These are phyloP conservation scores for Butorides virescens DNA, from an alignment of 2,113 vertebrate genomes.

Conservation along the genomic window DNA sequence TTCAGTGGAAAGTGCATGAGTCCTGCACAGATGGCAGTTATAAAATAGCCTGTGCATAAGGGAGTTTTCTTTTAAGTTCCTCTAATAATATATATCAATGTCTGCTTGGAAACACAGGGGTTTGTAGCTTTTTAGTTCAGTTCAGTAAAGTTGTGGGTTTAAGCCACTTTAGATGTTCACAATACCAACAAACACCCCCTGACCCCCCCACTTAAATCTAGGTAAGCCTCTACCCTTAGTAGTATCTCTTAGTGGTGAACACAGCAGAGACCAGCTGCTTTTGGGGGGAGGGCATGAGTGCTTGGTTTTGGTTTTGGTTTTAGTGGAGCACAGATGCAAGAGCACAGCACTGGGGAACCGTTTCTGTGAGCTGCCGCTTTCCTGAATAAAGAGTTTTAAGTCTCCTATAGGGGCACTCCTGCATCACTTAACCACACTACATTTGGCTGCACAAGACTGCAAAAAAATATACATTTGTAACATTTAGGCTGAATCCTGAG, in stretches of 20 bases:
- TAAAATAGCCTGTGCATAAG: neutral
- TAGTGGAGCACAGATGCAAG: neutral
- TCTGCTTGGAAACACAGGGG: neutral
- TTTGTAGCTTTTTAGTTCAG: neutral
- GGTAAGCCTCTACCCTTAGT: neutral
- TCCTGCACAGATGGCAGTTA: neutral
- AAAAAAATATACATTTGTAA: neutral
- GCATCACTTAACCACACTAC: neutral
- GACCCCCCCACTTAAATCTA: neutral
- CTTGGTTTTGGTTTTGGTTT: neutral
- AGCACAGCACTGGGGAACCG: neutral
- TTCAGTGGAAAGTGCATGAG: neutral
- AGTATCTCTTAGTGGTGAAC: neutral
- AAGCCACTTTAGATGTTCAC: neutral
- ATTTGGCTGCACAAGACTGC: neutral
- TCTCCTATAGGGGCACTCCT: neutral
- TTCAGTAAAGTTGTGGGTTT: neutral
- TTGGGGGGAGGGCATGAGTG: accelerated
- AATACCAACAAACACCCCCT: neutral
- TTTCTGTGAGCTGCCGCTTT: neutral
- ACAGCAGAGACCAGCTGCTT: neutral
- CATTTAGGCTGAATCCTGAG: neutral
- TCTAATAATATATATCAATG: neutral
- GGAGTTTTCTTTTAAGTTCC: neutral
- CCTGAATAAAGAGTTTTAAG: neutral